Evolutionary conservation across 2,888 invertebrate species (phyloP), one percentile per base, ranked within the genome.

Genomic region (Melangyna quadrimaculata): DNA sequence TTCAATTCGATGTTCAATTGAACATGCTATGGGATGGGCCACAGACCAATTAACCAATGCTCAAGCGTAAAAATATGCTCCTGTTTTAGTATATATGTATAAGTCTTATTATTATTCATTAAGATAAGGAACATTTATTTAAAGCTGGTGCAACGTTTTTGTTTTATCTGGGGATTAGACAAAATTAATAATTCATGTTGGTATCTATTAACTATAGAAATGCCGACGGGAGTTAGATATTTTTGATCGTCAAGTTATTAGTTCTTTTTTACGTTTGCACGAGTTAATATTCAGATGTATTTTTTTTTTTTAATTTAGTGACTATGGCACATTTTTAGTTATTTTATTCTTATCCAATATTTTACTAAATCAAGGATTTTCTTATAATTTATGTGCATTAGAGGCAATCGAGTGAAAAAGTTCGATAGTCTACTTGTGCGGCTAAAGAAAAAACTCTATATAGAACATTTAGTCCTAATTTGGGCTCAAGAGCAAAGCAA

Each of bases 1-100:
- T 65, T 35, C 32, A 48, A 69, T 73, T 55, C 59, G 32, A 69
- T 65, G 55, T 80, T 70, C 63, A 69, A 55, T 75, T 74, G 17
- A 57, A 59, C 61, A 70, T 69, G 61, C 72, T 45, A 61, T 57
- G 69, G 63, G 65, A 22, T 51, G 70, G 55, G 32, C 32, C 35
- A 51, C n/a, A 48, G n/a, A 37, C 17, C 40, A 17, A 43, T 67
- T 67, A 67, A 67, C 67, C 35, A 51, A 67, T 67, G 51, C 51
- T 51, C 67, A 67, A 51, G 67, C 67, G 51, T 51, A 67, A 65
- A 67, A 67, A 67, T 51, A 51, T 51, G 67, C 67, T 67, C 22
- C 48, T 51, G 67, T 48, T 51, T 67, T 32, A 35, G 35, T 67
- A n/a, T n/a, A n/a, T n/a, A n/a, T n/a, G n/a, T n/a, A n/a, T n/a